Conservation (phyloP, 2,888 invertebrate species). For the Chromoteleia sp. region DNA sequence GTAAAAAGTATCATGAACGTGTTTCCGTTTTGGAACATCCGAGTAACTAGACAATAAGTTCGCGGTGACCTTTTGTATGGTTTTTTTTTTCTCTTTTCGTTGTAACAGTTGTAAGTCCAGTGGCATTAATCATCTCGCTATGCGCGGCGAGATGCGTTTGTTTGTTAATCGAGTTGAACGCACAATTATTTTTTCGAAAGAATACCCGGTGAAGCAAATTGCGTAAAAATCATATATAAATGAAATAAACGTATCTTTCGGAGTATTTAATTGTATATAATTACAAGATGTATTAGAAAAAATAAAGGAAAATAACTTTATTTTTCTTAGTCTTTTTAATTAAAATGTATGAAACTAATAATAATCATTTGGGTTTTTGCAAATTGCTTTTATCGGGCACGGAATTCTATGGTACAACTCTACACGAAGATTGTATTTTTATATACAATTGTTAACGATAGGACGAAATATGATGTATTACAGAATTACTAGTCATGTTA, state of each 20-base stretch:
- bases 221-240: neutral
- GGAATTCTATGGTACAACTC: slow-evolving; percentile 30
- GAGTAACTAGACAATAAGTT: slow-evolving; percentile 46
- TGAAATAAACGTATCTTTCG: neutral
- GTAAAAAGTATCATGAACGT: too few species aligned
- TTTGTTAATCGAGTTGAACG: slow-evolving; percentile 29
- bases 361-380: too few species aligned
- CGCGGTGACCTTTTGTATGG: slow-evolving; percentile 4
- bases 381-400: neutral
- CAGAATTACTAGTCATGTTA: slow-evolving; percentile 82
- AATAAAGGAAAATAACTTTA: neutral
- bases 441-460: slow-evolving; percentile 81
- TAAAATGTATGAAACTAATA: too few species aligned
- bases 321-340: too few species aligned
- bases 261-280: neutral
- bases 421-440: slow-evolving; percentile 81
- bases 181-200: slow-evolving; percentile 18
- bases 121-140: slow-evolving; percentile 46
- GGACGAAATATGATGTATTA: slow-evolving; percentile 77
- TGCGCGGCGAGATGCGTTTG: neutral
- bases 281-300: neutral
- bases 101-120: slow-evolving; percentile 26
- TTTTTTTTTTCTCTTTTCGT: slow-evolving; percentile 8
- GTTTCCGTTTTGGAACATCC: slow-evolving; percentile 3
- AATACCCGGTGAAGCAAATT: neutral